Evolutionary conservation across 2,113 vertebrate genomes (phyloP).

Genomic region (Gorsachius goisagi): DNA sequence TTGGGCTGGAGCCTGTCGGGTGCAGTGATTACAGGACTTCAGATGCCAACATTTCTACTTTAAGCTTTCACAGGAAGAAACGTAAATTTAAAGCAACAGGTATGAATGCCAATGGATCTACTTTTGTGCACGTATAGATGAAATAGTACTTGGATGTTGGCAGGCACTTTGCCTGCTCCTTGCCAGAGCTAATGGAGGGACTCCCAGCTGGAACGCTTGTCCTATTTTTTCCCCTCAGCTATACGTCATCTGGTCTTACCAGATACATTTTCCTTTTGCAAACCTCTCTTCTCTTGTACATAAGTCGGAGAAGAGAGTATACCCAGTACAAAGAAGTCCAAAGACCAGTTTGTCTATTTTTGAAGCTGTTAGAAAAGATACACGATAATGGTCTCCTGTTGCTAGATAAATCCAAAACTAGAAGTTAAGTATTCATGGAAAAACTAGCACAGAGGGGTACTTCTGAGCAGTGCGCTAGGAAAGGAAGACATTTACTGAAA

Average conservation of each 20-base stretch:
- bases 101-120: conserved; percentile 4
- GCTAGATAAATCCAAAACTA: background rate
- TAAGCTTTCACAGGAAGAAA: conserved; percentile 45
- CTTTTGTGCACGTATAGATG: conserved; percentile 27
- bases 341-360: background rate
- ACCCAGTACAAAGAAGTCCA: background rate
- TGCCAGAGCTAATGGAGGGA: conserved; percentile 62
- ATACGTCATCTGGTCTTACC: background rate
- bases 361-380: background rate
- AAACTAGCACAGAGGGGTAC: background rate
- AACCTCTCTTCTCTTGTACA: background rate
- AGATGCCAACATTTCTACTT: conserved; percentile 34
- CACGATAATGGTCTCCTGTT: background rate
- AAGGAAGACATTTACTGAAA: background rate
- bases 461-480: background rate
- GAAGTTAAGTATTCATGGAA: background rate
- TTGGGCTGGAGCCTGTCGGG: background rate
- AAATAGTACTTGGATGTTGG: conserved; percentile 44
- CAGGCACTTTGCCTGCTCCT: conserved; percentile 9
- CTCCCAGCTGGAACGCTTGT: conserved; percentile 34
- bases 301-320: background rate
- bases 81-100: conserved; percentile 50
- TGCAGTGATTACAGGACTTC: background rate
- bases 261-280: background rate
- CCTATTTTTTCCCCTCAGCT: background rate